Conservation (phyloP, 2,797 vertebrate species). For the Austrolebias charrua region DNA sequence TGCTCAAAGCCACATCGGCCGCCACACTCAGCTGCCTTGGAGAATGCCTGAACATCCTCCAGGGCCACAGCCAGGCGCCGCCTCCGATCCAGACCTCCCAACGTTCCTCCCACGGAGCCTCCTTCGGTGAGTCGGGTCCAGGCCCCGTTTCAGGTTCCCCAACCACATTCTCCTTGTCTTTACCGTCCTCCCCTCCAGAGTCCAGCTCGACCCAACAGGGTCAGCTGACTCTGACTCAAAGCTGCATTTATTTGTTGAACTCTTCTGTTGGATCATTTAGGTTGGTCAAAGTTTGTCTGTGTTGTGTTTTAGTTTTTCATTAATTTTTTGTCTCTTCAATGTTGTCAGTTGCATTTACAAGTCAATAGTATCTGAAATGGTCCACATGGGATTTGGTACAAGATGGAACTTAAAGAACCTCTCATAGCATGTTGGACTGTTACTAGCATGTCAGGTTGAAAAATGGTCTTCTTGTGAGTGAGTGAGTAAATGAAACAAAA, state of each 20-base stretch:
- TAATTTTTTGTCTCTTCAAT: conserved; percentile 46
- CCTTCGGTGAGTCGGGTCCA: conserved; percentile 82
- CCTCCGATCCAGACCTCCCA: conserved; percentile 78
- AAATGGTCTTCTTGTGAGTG: conserved; percentile 47
- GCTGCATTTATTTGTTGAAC: conserved; percentile 42
- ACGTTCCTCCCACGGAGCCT: conserved; percentile 73
- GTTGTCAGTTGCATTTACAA: conserved; percentile 63
- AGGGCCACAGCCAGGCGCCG: conserved; percentile 79
- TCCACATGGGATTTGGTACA: conserved; percentile 39
- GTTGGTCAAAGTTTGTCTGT: conserved; percentile 29
- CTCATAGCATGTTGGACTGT: conserved; percentile 40
- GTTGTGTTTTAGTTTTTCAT: conserved; percentile 37
- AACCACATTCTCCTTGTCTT: conserved; percentile 49
- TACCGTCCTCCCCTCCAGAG: conserved; percentile 51
- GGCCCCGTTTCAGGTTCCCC: conserved; percentile 41
- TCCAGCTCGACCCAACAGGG: conserved; percentile 39
- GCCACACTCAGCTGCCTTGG: conserved; percentile 97
- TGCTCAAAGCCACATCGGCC: conserved; percentile 97
- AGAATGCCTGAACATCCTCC: conserved; percentile 93
- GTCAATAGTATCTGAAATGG: conserved; percentile 29
- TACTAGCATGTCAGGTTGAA: conserved; percentile 56
- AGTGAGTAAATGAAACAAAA: conserved; percentile 26
- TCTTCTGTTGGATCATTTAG: conserved; percentile 30
- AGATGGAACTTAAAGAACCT: conserved; percentile 53
- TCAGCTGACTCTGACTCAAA: conserved; percentile 25